Evolutionary conservation across 2,888 invertebrate species (phyloP), one percentile per base, ranked within the genome.

Genomic region (Galeruca laticollis): DNA sequence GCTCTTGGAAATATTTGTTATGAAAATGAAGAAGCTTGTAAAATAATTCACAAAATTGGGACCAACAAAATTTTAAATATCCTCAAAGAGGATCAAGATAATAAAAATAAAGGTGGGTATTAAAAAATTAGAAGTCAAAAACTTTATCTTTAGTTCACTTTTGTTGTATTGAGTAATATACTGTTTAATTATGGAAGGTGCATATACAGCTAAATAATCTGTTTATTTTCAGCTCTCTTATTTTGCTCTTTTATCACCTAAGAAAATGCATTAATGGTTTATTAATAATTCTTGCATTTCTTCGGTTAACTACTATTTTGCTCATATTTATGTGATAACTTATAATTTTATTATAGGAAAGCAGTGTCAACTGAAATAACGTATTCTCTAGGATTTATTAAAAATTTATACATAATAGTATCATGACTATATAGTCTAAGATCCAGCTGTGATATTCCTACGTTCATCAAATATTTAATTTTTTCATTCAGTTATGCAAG

Each of bases 1-100:
- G 94, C 95, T 2, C 86, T 97, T 21, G 96, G 95, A 43, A 97
- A 97, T 84, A 91, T 97, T 81, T 95, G 95, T 83, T 96, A 93
- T 83, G 93, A 96, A 82, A 95, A 95, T 86, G 93, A 95, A 87
- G 87, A 88, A 78, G 89, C 90, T 18, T 87, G 91, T 73, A 87
- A 87, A 70, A 82, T 91, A 62, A 78, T 86, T 49, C 81, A 81
- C 59, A 79, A 79, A 71, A 78, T 80, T 59, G 84, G 84, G 15
- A 73, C 85, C 52, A 73, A 81, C 37, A 77, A 73, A 35, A 76
- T 85, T 49, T 72, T 84, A n/a, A 61, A 68, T 33, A 74, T 83
- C 20, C 73, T 85, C 35, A 79, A 80, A 63, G 68, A 69, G 20
- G 79, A 81, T 68, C n/a, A 35, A 15, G 15, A n/a, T 4, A n/a